Conservation (phyloP, 1,140 invertebrate genomes). For the Chironomus tepperi region DNA sequence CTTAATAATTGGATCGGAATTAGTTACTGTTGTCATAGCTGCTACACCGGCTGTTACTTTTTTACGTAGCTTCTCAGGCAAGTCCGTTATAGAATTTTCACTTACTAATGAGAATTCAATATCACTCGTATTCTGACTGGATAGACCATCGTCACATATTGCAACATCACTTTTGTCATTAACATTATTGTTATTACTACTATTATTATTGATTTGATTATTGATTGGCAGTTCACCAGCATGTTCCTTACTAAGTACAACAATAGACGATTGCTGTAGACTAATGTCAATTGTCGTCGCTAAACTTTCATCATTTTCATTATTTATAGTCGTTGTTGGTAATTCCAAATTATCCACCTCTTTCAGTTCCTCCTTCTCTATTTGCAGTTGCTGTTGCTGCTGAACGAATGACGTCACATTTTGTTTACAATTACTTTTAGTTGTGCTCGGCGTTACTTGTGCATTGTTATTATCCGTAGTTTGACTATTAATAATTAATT, state of each 20-base stretch:
- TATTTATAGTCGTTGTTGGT: neutral
- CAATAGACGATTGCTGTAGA: neutral
- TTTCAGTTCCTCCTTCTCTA: neutral
- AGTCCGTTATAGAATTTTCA: neutral
- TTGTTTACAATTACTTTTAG: neutral
- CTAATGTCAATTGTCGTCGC: conserved; percentile 5
- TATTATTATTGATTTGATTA: neutral
- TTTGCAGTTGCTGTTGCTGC: too few relatives aligned
- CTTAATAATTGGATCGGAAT: conserved; percentile 20
- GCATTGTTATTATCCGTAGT: neutral
- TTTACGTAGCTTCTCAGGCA: neutral
- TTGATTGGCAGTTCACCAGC: neutral
- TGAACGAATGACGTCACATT: too few relatives aligned
- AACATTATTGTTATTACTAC: conserved; percentile 7
- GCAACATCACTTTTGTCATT: conserved; percentile 16
- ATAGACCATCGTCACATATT: conserved; percentile 7
- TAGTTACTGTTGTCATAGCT: neutral
- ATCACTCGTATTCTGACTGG: conserved; percentile 20
- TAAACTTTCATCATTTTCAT: conserved; percentile 15
- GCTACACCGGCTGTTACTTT: neutral
- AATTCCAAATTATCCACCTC: neutral
- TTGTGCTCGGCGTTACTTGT: conserved; percentile 20
- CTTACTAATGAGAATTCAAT: conserved; percentile 10
- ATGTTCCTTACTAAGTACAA: neutral
- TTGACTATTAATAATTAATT: conserved; percentile 21